A percentile compares a stretch with the other conserved stretches of the same genome.
These are phyloP conservation scores for Psittacula cyanocephala DNA, from an alignment of 2,113 vertebrate genomes.

Conservation along the genomic window DNA sequence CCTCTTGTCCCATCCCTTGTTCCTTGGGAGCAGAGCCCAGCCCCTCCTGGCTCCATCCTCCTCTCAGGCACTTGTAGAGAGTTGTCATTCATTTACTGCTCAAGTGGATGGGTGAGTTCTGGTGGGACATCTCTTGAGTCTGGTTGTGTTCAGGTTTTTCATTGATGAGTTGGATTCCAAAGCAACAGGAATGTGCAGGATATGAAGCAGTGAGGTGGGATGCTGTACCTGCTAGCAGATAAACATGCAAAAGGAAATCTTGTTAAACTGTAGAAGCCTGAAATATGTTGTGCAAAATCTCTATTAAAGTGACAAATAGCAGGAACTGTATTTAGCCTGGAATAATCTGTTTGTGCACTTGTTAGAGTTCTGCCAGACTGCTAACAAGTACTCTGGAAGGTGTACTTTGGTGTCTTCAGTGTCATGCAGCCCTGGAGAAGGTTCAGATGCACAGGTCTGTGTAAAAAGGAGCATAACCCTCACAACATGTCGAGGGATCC, in stretches of 20 bases:
- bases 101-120: neutral
- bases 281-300: rapidly evolving
- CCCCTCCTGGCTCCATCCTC: neutral
- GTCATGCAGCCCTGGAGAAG: neutral
- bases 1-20: neutral
- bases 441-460: neutral
- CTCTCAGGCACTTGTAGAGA: neutral
- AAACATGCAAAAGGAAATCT: neutral
- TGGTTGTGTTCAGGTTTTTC: neutral
- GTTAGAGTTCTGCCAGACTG: neutral
- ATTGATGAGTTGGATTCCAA: no score
- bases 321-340: no score
- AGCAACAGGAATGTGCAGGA: neutral
- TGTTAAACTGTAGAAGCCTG: neutral
- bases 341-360: neutral
- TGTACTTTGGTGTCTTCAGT: neutral
- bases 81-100: neutral
- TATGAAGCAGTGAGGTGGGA: neutral
- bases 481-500: neutral
- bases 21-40: neutral
- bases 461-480: neutral
- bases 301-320: neutral
- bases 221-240: neutral
- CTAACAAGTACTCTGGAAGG: no score
- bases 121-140: no score